These are phyloP conservation scores for Coecobrya sp. DNA, from an alignment of 2,888 invertebrate genomes.

Conservation along the genomic window DNA sequence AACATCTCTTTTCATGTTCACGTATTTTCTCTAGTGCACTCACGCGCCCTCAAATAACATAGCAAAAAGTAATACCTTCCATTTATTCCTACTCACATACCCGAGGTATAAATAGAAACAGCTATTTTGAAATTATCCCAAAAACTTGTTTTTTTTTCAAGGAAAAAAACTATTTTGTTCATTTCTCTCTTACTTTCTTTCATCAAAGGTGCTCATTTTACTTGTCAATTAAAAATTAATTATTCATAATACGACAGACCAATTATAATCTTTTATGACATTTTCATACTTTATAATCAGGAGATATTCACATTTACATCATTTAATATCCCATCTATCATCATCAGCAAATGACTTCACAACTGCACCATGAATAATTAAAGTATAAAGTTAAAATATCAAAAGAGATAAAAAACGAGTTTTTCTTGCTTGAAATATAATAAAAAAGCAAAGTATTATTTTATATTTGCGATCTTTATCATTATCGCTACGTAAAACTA, in stretches of 20 bases:
- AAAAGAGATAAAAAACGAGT: background rate
- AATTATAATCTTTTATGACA: background rate
- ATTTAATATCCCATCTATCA: too few species aligned
- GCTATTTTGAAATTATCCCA: too few species aligned
- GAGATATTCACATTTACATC: too few species aligned
- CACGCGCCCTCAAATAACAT: too few species aligned
- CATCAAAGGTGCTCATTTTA: conserved; percentile 29
- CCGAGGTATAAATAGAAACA: too few species aligned
- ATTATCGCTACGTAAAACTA: background rate
- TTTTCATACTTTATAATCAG: background rate
- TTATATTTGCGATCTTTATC: background rate
- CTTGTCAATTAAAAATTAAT: conserved; percentile 46
- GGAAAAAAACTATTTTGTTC: background rate
- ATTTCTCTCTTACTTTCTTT: background rate
- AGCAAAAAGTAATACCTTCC: too few species aligned
- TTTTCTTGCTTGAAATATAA: background rate
- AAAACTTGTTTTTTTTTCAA: too few species aligned
- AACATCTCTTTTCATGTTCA: too few species aligned
- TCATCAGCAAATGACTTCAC: background rate
- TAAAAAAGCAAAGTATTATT: background rate
- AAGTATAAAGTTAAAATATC: background rate
- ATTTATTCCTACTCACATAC: too few species aligned
- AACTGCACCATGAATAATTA: background rate
- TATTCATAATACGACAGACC: conserved; percentile 7
- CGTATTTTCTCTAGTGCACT: too few species aligned